These are phyloP conservation scores for Apocheima hispidaria DNA, from an alignment of 2,888 invertebrate genomes.

Conservation along the genomic window DNA sequence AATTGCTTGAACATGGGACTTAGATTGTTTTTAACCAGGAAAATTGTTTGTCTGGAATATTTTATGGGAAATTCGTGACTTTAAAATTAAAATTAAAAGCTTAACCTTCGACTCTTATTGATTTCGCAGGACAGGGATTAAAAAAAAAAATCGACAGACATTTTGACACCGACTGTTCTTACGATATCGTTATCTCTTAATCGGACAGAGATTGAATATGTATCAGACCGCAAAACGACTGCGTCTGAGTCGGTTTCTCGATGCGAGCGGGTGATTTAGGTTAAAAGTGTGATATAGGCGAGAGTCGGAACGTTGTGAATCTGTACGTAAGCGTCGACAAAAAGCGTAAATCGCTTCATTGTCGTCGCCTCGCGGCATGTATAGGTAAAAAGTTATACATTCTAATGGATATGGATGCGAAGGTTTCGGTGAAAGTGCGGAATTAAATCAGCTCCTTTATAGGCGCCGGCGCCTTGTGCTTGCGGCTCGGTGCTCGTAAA, in stretches of 20 bases:
- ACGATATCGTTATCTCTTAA: slow-evolving; percentile 38
- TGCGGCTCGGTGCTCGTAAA: slow-evolving; percentile 73
- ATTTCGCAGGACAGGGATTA: slow-evolving; percentile 8
- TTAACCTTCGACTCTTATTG: neutral
- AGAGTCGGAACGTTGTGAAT: slow-evolving; percentile 18
- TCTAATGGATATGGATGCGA: slow-evolving; percentile 56
- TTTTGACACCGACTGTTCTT: slow-evolving; percentile 35
- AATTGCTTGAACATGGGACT: neutral
- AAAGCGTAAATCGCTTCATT: slow-evolving; percentile 40
- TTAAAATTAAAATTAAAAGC: neutral
- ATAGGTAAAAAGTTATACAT: slow-evolving; percentile 52
- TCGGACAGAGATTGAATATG: slow-evolving; percentile 37
- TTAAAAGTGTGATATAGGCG: slow-evolving; percentile 21
- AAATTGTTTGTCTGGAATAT: neutral
- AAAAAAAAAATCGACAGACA: slow-evolving; percentile 4
- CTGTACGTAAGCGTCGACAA: slow-evolving; percentile 22
- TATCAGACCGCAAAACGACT: slow-evolving; percentile 20
- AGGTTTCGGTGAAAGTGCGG: slow-evolving; percentile 56
- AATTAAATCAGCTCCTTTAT: slow-evolving; percentile 59
- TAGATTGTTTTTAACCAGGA: neutral
- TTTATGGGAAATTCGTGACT: neutral
- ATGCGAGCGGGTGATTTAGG: slow-evolving; percentile 15
- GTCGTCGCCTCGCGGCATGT: slow-evolving; percentile 43
- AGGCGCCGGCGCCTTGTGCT: slow-evolving; percentile 64
- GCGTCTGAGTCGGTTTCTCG: slow-evolving; percentile 5